Evolutionary conservation across 2,888 invertebrate species (phyloP).

Genomic region (Drosophila setosimentum): DNA sequence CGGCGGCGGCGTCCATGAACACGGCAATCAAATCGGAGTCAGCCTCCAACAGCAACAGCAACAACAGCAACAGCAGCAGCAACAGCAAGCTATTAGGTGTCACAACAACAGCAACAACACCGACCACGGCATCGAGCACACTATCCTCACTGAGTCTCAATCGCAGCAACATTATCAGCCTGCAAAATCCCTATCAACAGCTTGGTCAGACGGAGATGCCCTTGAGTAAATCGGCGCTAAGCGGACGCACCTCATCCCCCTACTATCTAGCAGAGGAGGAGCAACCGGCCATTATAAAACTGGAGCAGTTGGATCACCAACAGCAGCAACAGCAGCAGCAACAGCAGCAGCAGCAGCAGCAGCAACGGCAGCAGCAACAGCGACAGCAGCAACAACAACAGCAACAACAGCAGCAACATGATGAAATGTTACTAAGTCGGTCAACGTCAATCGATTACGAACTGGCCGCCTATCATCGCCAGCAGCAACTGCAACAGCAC

Average conservation of each 20-base stretch:
- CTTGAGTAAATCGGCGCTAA: constrained; percentile 56
- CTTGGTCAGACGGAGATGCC: constrained; percentile 65
- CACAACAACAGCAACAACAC: constrained; percentile 66
- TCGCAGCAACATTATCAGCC: constrained; percentile 72
- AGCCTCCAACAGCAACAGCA: constrained; percentile 53
- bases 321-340: constrained; percentile 65
- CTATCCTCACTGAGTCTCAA: constrained; percentile 69
- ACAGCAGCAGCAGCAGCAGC: constrained; percentile 66
- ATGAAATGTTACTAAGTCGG: constrained; percentile 75
- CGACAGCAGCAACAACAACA: constrained; percentile 70
- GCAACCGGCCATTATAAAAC: constrained; percentile 57
- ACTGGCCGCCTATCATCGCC: constrained; percentile 66
- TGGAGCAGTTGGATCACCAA: constrained; percentile 71
- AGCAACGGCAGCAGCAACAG: constrained; percentile 71
- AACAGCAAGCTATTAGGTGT: constrained; percentile 50
- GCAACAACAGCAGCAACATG: constrained; percentile 69
- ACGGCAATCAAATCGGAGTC: constrained; percentile 68
- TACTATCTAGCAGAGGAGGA: constrained; percentile 61
- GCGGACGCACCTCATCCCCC: constrained; percentile 57
- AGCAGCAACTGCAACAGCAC: constrained; percentile 67
- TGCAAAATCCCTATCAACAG: constrained; percentile 72
- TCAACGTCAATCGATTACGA: constrained; percentile 84
- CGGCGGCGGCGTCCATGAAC: constrained; percentile 51
- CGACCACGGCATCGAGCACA: constrained; percentile 75
- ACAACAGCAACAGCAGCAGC: constrained; percentile 46